Evolutionary conservation across 2,888 invertebrate species (phyloP).

Genomic region (Andrena camellia): DNA sequence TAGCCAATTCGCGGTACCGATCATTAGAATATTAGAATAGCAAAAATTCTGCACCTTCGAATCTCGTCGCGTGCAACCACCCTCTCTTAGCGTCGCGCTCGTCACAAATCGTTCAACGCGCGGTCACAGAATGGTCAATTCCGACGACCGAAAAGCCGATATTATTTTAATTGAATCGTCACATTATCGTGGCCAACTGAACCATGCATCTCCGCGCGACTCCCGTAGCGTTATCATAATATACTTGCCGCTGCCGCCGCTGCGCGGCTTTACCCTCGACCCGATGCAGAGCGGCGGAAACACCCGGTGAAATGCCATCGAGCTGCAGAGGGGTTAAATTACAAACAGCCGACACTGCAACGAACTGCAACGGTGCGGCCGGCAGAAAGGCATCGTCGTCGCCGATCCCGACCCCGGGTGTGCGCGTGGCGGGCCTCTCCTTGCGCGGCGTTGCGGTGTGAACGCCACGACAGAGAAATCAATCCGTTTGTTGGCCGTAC

Average conservation of each 20-base stretch:
- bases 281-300: constrained; percentile 28
- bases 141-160: neutral
- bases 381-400: constrained; percentile 16
- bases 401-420: constrained; percentile 24
- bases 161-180: neutral
- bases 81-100: too few species aligned
- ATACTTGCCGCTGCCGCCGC: constrained; percentile 29
- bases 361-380: constrained; percentile 29
- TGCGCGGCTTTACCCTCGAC: constrained; percentile 34
- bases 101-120: too few species aligned
- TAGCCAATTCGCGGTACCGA: too few species aligned
- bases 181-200: constrained; percentile 6
- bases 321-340: constrained; percentile 42
- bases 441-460: constrained; percentile 19
- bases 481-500: constrained; percentile 73
- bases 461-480: constrained; percentile 72
- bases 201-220: constrained; percentile 18
- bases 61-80: too few species aligned
- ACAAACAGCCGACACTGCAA: constrained; percentile 43
- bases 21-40: too few species aligned
- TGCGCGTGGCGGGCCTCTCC: constrained; percentile 10
- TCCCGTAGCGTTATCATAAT: constrained; percentile 45
- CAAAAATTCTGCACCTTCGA: too few species aligned
- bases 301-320: constrained; percentile 32
- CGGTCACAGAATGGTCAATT: too few species aligned